Percentiles rank a stretch among this genome's conserved stretches.
phyloP scores from a whole-genome alignment of 2,797 vertebrate genomes.

The Siniperca obscura region DNA sequence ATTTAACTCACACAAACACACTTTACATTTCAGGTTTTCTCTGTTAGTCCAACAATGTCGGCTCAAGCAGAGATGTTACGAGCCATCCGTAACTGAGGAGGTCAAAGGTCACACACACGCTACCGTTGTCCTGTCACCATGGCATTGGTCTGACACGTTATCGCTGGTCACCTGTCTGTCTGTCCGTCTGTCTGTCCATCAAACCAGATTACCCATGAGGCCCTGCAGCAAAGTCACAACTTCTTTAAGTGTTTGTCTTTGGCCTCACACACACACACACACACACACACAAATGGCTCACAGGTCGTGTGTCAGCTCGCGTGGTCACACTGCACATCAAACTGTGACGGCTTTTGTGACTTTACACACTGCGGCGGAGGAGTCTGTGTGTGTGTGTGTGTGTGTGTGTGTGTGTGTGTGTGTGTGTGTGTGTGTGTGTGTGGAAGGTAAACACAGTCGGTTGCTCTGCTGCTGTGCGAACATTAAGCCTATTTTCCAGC shows the following conservation, averaged over 20 bases:
- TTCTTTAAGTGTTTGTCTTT: slow-evolving; percentile 63
- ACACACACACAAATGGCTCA: slow-evolving; percentile 54
- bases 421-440: slow-evolving; percentile 32
- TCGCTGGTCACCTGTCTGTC: slow-evolving; percentile 79
- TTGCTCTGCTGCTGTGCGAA: slow-evolving; percentile 59
- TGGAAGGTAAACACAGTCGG: slow-evolving; percentile 65
- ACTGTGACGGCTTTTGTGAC: slow-evolving; percentile 76
- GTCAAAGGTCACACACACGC: slow-evolving; percentile 57
- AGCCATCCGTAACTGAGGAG: slow-evolving; percentile 44
- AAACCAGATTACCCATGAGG: slow-evolving; percentile 75
- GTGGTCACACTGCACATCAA: slow-evolving; percentile 79
- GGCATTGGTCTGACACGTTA: slow-evolving; percentile 74
- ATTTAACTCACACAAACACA: slow-evolving; percentile 54
- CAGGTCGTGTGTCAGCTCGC: slow-evolving; percentile 74
- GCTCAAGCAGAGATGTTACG: slow-evolving; percentile 64
- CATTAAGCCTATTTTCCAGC: slow-evolving; percentile 83
- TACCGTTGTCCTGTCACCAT: slow-evolving; percentile 56
- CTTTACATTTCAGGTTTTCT: slow-evolving; percentile 45
- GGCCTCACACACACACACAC: slow-evolving; percentile 35
- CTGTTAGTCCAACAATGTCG: slow-evolving; percentile 12
- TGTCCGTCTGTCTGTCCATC: slow-evolving; percentile 64
- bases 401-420: slow-evolving; percentile 40
- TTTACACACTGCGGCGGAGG: slow-evolving; percentile 55
- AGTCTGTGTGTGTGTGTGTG: slow-evolving; percentile 34
- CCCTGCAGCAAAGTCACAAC: slow-evolving; percentile 73